Evolutionary conservation across 2,797 vertebrate genomes (phyloP), one percentile per base, ranked within the genome.

Genomic region (Scolopax bukidnonensis): DNA sequence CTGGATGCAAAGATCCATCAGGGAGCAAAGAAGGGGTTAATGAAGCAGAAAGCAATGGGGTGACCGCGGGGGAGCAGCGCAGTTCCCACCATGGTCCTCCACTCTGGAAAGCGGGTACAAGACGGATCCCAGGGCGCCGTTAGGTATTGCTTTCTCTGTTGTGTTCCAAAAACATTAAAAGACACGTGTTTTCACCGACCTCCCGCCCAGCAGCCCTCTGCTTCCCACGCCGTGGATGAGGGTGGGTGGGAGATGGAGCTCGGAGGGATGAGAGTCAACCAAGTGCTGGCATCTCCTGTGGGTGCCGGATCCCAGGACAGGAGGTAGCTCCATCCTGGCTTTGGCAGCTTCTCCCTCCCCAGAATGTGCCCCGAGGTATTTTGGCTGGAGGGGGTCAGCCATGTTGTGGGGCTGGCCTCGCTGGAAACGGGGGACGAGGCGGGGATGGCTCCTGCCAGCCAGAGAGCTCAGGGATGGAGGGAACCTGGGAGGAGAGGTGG

Each of bases 1-100:
- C 98, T 99, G 98, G 99, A 99, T 98, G 98, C 98, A 80, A 99
- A 99, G 95, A 98, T 98, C 97, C 99, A 99, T 97, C 99, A 99
- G 97, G 99, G 99, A 97, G 99, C 99, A 90, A 99, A 99, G 98
- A 99, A 99, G 98, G 99, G 98, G 97, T 98, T 99, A 98, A 98
- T 99, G 98, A 98, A 96, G 96, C 98, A 98, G 93, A 98, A 99
- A 87, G 98, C 97, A 9, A 96, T 96, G 76, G 96, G 97, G 57
- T 99, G 97, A 98, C 56, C 2, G 11, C 15, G 2, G 41, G 84
- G 90, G 95, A 96, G 57, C 68, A 82, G 38, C 10, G 25, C 25
- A 8, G 14, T 51, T 51, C 50, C 83, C 57, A 21, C 47, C n/a
- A 43, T 30, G 74, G 64, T 77, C 75, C 84, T 85, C 9, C 6